Base-by-base conservation (phyloP, 1,140 invertebrate genomes). In the Tribolium castaneum region DNA sequence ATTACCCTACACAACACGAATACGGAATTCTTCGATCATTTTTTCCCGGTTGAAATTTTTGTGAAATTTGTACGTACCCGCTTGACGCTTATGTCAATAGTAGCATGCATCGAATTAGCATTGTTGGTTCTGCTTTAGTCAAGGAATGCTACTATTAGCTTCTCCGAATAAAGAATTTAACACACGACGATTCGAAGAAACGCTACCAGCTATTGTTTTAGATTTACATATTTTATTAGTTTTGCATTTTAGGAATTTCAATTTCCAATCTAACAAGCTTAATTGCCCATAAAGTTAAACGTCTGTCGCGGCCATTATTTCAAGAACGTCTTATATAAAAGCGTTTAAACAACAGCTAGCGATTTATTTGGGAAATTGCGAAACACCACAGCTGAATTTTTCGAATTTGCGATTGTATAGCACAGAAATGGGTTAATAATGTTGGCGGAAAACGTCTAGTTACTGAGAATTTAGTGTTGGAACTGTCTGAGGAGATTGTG, bases 151-250 rank as follows among this genome's bases (percentile, higher is more conserved):
- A 66, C 59, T 66, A 66, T 66, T 66, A 66, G 59, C 30, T 66
- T 66, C 30, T 66, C 59, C 59, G 59, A 66, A 66, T 66, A n/a
- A 66, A 66, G 59, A 66, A 66, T 66, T 66, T 66, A 66, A 66
- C 59, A 66, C 59, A 66, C 25, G 59, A 35, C 59, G 59, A 66
- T 66, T 66, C 59, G 25, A 66, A 66, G 59, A 66, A 66, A 66
- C 14, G 59, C 59, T 66, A 66, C 59, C 30, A 35, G 59, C 59
- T 66, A 66, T 66, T 66, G 59, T 66, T 35, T 66, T 66, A 66
- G 30, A 35, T 66, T 35, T 66, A 66, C 59, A 66, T 66, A 66
- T 66, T 66, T 59, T 66, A 66, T 66, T 66, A 66, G 59, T 66
- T 66, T 66, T 66, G 59, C 59, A 66, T 66, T 66, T 35, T 66